Conservation (phyloP, 1,140 invertebrate species). For the Apis cerana region DNA sequence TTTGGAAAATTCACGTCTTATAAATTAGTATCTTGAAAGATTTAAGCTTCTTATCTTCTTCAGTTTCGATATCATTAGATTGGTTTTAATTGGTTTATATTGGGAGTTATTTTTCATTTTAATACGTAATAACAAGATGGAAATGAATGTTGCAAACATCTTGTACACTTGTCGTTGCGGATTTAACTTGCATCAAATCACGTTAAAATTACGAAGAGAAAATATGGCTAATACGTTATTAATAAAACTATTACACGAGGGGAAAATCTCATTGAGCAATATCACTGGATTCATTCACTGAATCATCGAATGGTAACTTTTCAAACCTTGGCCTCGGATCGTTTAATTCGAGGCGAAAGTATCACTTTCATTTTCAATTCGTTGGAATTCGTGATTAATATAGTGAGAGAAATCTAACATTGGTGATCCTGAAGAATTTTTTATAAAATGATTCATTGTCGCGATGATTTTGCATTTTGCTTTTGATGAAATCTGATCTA, state of each 20-base stretch:
- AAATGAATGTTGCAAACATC: too few species aligned
- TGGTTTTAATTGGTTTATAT: too few species aligned
- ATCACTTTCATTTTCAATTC: neutral
- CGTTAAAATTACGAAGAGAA: neutral
- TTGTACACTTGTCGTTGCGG: neutral
- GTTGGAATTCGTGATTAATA: slow-evolving; percentile 5
- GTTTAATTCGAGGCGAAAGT: neutral
- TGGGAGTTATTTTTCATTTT: too few species aligned
- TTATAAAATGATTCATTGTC: neutral
- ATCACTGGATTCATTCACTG: neutral
- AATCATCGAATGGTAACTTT: neutral
- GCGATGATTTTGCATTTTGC: too few species aligned
- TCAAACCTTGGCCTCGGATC: slow-evolving; percentile 1
- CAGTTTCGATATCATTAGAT: too few species aligned
- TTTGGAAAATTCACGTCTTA: too few species aligned
- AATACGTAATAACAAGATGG: too few species aligned
- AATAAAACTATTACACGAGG: neutral
- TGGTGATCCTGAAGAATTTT: neutral
- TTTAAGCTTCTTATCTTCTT: too few species aligned
- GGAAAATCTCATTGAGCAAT: neutral
- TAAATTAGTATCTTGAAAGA: too few species aligned
- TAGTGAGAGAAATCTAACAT: neutral
- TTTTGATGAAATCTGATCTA: too few species aligned
- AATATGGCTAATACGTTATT: neutral
- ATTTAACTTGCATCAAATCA: neutral